phyloP scores from a whole-genome alignment of 2,797 vertebrate genomes.

The Gymnodraco acuticeps region DNA sequence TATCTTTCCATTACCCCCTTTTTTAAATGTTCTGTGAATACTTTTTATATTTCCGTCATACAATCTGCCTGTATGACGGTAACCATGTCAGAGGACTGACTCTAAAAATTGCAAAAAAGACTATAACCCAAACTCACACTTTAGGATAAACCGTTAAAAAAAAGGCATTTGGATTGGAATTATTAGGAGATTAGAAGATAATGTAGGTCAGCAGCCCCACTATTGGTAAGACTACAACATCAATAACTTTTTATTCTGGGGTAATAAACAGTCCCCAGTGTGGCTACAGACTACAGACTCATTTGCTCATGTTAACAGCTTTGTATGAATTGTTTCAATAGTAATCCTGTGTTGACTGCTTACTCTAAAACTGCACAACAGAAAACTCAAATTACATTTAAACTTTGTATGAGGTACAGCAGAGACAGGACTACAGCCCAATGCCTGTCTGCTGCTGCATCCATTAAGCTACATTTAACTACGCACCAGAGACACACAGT shows the following conservation, averaged over 20 bases:
- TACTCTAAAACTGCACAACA: background rate
- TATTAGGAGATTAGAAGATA: background rate
- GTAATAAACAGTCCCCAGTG: background rate
- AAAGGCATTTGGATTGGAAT: background rate
- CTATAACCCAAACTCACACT: background rate
- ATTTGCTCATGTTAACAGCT: background rate
- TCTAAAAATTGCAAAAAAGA: background rate
- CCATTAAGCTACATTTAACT: constrained; percentile 47
- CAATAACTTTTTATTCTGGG: background rate
- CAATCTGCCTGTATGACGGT: background rate
- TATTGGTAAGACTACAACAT: background rate
- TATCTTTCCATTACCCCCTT: background rate
- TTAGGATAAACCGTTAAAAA: no score
- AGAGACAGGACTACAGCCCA: constrained; percentile 1
- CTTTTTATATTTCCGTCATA: background rate
- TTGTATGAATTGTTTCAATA: background rate
- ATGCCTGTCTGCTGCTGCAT: constrained; percentile 26
- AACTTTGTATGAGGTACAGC: background rate
- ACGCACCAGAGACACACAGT: constrained; percentile 26
- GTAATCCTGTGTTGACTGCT: background rate
- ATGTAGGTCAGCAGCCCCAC: background rate
- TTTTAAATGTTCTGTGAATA: background rate
- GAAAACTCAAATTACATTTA: background rate
- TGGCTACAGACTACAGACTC: background rate
- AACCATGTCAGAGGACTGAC: background rate